Conservation (phyloP, 2,797 vertebrate genomes). For the Sparus aurata region DNA sequence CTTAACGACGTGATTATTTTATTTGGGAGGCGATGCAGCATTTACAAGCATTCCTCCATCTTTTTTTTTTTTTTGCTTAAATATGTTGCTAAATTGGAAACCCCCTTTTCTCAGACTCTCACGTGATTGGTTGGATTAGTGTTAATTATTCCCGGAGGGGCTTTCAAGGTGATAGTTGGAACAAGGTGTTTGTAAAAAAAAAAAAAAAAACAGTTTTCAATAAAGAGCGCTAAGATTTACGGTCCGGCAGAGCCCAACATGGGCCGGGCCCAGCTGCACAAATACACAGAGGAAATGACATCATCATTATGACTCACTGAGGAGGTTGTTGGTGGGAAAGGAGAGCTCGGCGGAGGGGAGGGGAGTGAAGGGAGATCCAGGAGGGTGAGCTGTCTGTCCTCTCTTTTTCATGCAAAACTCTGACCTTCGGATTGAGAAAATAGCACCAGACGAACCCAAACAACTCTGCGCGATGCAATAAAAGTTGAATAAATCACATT, state of each 20-base stretch:
- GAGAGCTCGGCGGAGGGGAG: constrained; percentile 1
- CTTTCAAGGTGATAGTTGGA: constrained; percentile 38
- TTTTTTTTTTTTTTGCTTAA: background rate
- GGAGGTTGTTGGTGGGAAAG: constrained; percentile 36
- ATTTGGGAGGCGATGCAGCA: background rate
- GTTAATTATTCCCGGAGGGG: constrained; percentile 21
- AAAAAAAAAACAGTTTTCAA: constrained; percentile 37
- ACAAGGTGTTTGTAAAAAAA: constrained; percentile 17
- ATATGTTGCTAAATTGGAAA: background rate
- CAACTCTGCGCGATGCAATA: background rate
- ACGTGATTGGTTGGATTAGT: background rate
- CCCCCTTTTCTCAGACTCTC: background rate
- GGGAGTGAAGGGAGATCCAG: background rate
- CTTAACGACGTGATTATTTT: background rate
- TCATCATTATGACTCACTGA: constrained; percentile 59
- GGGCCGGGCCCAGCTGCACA: constrained; percentile 68
- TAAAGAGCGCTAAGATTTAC: constrained; percentile 35
- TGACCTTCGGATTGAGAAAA: background rate
- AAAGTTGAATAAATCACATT: background rate
- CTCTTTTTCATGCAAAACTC: background rate
- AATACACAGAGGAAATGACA: constrained; percentile 80
- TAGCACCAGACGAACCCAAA: background rate
- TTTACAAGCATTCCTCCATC: background rate
- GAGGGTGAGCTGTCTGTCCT: background rate
- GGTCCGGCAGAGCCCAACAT: constrained; percentile 33